Conservation (phyloP, 2,888 invertebrate genomes). For the Zeuzera pyrina region DNA sequence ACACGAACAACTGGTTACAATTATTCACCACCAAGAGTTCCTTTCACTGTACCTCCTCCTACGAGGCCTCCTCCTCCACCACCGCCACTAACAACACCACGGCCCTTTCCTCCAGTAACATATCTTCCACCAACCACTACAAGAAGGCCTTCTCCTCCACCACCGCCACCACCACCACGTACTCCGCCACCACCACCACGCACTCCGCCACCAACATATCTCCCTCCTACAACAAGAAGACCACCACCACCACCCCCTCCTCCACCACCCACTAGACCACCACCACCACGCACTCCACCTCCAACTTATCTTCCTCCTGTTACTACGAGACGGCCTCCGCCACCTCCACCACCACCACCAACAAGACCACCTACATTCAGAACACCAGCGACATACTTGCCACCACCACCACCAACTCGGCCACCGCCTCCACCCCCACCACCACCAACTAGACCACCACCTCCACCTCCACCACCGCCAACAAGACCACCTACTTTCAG, state of each 20-base stretch:
- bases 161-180: slow-evolving; percentile 18
- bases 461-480: slow-evolving; percentile 6
- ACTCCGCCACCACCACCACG: slow-evolving; percentile 14
- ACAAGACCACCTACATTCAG: background rate
- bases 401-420: slow-evolving; percentile 3
- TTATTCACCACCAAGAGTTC: slow-evolving; percentile 21
- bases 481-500: slow-evolving; percentile 6
- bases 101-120: slow-evolving; percentile 18
- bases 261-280: slow-evolving; percentile 13
- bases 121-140: slow-evolving; percentile 2
- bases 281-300: slow-evolving; percentile 17
- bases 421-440: slow-evolving; percentile 2
- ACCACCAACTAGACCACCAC: background rate
- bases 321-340: slow-evolving; percentile 15
- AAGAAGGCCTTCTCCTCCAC: slow-evolving; percentile 14
- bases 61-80: slow-evolving; percentile 15
- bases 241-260: slow-evolving; percentile 19
- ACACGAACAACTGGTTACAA: slow-evolving; percentile 19
- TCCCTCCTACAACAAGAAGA: slow-evolving; percentile 13
- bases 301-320: slow-evolving; percentile 11
- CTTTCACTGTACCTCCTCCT: slow-evolving; percentile 22
- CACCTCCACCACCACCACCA: slow-evolving; percentile 10
- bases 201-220: slow-evolving; percentile 20
- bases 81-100: slow-evolving; percentile 11
- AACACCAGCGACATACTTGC: background rate